Conservation (phyloP, 2,113 vertebrate genomes). For the Connochaetes taurinus region DNA sequence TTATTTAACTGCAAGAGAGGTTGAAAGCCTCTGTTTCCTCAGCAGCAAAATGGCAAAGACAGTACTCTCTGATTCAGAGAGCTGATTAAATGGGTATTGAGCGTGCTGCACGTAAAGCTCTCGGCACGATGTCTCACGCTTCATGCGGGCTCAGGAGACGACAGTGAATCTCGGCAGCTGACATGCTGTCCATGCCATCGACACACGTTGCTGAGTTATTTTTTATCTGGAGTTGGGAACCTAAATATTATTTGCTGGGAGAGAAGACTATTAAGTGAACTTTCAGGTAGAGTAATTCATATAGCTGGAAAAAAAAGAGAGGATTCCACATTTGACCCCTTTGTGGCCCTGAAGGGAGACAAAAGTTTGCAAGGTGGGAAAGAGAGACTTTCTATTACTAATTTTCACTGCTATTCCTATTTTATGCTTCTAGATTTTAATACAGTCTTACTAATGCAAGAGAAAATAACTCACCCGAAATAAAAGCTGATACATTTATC, state of each 20-base stretch:
- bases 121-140: neutral
- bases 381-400: neutral
- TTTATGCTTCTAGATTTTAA: neutral
- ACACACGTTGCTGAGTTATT: neutral
- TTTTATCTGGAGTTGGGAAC: neutral
- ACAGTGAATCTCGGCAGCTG: neutral
- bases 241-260: neutral
- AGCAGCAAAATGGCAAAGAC: neutral
- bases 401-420: neutral
- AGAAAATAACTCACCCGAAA: constrained; percentile 27
- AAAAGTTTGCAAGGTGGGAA: accelerated
- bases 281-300: neutral
- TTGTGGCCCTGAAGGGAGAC: neutral
- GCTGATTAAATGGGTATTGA: neutral
- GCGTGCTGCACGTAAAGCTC: neutral
- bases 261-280: neutral
- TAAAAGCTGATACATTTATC: neutral
- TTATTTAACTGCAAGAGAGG: neutral
- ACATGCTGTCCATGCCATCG: neutral
- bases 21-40: neutral
- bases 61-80: neutral
- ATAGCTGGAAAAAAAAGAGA: neutral
- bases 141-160: neutral
- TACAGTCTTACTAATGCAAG: neutral
- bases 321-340: neutral